phyloP scores from a whole-genome alignment of 2,797 vertebrate genomes.

The Sebastes nivosus region DNA sequence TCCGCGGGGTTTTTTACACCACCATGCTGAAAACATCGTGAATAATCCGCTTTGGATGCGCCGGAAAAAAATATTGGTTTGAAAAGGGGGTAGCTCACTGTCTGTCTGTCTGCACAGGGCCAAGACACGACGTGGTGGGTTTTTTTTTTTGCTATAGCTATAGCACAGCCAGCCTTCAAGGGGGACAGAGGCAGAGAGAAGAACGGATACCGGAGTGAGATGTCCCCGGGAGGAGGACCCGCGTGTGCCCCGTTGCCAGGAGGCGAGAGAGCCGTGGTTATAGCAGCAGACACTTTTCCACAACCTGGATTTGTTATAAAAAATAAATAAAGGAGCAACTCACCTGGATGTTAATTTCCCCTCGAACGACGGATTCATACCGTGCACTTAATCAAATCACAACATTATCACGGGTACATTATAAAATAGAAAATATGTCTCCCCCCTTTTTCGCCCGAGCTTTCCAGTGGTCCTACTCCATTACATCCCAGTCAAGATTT shows the following conservation, averaged over 20 bases:
- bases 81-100: slow-evolving; percentile 28
- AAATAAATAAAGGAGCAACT: slow-evolving; percentile 53
- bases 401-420: slow-evolving; percentile 79
- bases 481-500: slow-evolving; percentile 84
- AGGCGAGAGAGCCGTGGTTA: slow-evolving; percentile 66
- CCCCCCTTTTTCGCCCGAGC: slow-evolving; percentile 74
- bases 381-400: slow-evolving; percentile 67
- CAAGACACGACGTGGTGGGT: slow-evolving; percentile 70
- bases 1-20: slow-evolving; percentile 73
- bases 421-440: slow-evolving; percentile 76
- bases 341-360: slow-evolving; percentile 68
- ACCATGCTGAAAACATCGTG: slow-evolving; percentile 76
- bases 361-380: slow-evolving; percentile 40
- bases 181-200: slow-evolving; percentile 78
- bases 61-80: slow-evolving; percentile 26
- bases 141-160: too few relatives aligned
- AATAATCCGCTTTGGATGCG: slow-evolving; percentile 75
- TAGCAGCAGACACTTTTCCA: slow-evolving; percentile 61
- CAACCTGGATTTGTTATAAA: slow-evolving; percentile 42
- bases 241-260: slow-evolving; percentile 83
- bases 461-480: slow-evolving; percentile 83
- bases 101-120: slow-evolving; percentile 53
- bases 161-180: slow-evolving; percentile 71
- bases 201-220: slow-evolving; percentile 83
- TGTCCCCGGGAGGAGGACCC: slow-evolving; percentile 84